These are phyloP conservation scores for crab-eating macaque (Macaca fascicularis) DNA, from an alignment of 2,113 vertebrate genomes.

Conservation along the genomic window T2T-MFA8v1.1 NC_088380.1:162464001-162464500, in stretches of 20 bases:
- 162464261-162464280: constrained; percentile 55
- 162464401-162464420: constrained; percentile 66
- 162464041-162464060: background rate
- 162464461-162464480: background rate
- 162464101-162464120: constrained; percentile 50
- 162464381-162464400: constrained; percentile 78
- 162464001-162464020: constrained; percentile 19
- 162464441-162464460: background rate
- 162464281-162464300: constrained; percentile 56
- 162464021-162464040: background rate
- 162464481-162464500: background rate
- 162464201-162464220: constrained; percentile 43
- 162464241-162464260: constrained; percentile 54
- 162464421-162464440: background rate
- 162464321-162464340: constrained; percentile 47
- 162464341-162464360: constrained; percentile 63
- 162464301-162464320: background rate
- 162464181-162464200: constrained; percentile 45
- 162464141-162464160: constrained; percentile 61
- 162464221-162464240: constrained; percentile 41
- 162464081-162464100: constrained; percentile 35
- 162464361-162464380: constrained; percentile 80
- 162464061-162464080: constrained; percentile 64
- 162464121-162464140: constrained; percentile 9
- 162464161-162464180: constrained; percentile 63